phyloP scores from a whole-genome alignment of 1,140 invertebrate genomes.

The Conus ventricosus region DNA sequence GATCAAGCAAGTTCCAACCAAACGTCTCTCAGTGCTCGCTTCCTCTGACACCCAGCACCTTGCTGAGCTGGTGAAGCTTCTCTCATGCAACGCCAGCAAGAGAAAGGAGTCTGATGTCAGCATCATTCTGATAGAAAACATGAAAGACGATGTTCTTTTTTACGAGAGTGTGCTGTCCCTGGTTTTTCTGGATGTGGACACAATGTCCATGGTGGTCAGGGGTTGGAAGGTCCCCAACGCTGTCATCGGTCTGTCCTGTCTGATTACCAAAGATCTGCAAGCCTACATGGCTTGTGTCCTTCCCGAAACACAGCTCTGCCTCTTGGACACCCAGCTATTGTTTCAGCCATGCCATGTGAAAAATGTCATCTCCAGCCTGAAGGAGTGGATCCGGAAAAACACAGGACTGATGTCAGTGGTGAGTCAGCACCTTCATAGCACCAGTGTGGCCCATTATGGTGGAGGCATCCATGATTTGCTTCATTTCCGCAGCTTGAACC shows the following conservation, averaged over 20 bases:
- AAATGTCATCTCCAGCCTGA: background rate
- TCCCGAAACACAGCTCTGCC: conserved; percentile 10
- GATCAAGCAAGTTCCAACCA: background rate
- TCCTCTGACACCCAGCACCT: conserved; percentile 14
- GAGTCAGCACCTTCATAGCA: background rate
- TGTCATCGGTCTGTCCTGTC: too few species aligned
- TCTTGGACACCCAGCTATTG: conserved; percentile 24
- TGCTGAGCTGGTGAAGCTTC: conserved; percentile 19
- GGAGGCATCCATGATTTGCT: background rate
- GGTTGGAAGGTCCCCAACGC: too few species aligned
- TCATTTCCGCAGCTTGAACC: background rate
- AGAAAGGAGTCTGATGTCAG: background rate
- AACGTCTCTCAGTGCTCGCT: conserved; percentile 11
- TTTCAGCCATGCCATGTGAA: background rate
- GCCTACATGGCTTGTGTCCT: background rate
- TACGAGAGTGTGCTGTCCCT: background rate
- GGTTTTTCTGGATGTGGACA: background rate
- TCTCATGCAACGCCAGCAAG: background rate
- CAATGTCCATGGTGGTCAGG: background rate
- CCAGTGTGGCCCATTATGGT: too few species aligned
- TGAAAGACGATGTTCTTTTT: background rate
- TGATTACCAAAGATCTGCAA: too few species aligned
- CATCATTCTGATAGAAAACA: background rate
- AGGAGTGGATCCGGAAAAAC: conserved; percentile 22
- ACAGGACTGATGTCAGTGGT: conserved; percentile 8